Evolutionary conservation across 2,797 vertebrate genomes (phyloP).

Genomic region (Gadopsis marmoratus): DNA sequence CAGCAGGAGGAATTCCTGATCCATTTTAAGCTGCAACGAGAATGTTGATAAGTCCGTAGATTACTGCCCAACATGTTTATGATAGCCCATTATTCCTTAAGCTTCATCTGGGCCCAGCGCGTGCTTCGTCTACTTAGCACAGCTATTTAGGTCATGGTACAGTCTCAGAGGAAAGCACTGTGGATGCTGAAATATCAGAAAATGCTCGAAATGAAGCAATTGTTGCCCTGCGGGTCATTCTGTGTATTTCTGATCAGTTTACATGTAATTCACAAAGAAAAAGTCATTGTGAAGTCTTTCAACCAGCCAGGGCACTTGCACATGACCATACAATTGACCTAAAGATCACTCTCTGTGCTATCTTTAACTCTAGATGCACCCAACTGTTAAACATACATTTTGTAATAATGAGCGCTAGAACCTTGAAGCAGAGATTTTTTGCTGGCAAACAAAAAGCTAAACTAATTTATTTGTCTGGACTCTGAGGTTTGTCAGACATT

Average conservation of each 20-base stretch:
- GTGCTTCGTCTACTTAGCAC: slow-evolving; percentile 75
- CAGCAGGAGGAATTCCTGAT: slow-evolving; percentile 77
- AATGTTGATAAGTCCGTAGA: slow-evolving; percentile 83
- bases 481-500: slow-evolving; percentile 9
- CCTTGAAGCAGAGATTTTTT: not conserved
- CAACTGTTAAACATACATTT: not conserved
- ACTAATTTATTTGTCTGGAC: slow-evolving; percentile 11
- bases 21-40: slow-evolving; percentile 74
- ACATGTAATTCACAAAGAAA: slow-evolving; percentile 5
- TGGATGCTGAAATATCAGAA: slow-evolving; percentile 46
- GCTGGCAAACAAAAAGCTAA: not conserved
- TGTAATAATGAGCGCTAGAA: not conserved
- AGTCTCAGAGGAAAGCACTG: slow-evolving; percentile 46
- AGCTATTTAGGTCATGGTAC: slow-evolving; percentile 79
- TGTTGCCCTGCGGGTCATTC: not conserved
- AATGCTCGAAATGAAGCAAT: slow-evolving; percentile 30
- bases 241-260: slow-evolving; percentile 9
- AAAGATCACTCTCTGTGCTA: not conserved
- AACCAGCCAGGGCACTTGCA: not conserved
- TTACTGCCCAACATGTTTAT: slow-evolving; percentile 84
- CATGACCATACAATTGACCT: not conserved
- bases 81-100: slow-evolving; percentile 82
- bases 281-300: not conserved
- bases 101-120: slow-evolving; percentile 71
- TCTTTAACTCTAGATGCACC: not conserved